Evolutionary conservation across 1,140 invertebrate genomes (phyloP).

Genomic region (Pseudomyrmex dendroicus): DNA sequence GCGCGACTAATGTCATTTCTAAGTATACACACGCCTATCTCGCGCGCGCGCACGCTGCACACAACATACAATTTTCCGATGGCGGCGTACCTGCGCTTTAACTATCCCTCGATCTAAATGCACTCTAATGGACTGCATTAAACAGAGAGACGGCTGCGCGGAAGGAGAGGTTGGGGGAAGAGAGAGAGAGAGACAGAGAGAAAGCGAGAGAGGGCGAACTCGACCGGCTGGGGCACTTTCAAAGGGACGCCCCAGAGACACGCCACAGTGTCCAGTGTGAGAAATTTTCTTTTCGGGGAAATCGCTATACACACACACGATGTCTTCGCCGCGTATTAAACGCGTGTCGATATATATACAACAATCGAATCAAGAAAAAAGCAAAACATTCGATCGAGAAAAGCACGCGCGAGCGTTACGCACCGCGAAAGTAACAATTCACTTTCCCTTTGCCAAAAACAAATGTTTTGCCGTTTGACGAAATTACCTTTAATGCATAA

Average conservation of each 20-base stretch:
- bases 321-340: slow-evolving; percentile 23
- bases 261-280: not conserved
- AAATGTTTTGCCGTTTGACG: no score
- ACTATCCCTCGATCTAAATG: slow-evolving; percentile 84
- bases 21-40: slow-evolving; percentile 70
- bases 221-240: slow-evolving; percentile 51
- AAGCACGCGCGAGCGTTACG: no score
- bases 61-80: slow-evolving; percentile 80
- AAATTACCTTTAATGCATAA: no score
- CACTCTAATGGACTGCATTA: slow-evolving; percentile 81
- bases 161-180: slow-evolving; percentile 71
- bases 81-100: slow-evolving; percentile 79
- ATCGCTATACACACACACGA: not conserved
- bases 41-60: not conserved
- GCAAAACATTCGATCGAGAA: no score
- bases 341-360: not conserved
- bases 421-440: no score
- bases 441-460: no score
- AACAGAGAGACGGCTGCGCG: slow-evolving; percentile 71
- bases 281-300: slow-evolving; percentile 35
- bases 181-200: slow-evolving; percentile 5
- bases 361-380: no score
- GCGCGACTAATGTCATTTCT: slow-evolving; percentile 79
- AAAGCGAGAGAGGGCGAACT: slow-evolving; percentile 32
- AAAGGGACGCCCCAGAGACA: slow-evolving; percentile 46